Base-by-base conservation (phyloP, 2,888 invertebrate genomes). In the Entomobrya multifasciata region DNA sequence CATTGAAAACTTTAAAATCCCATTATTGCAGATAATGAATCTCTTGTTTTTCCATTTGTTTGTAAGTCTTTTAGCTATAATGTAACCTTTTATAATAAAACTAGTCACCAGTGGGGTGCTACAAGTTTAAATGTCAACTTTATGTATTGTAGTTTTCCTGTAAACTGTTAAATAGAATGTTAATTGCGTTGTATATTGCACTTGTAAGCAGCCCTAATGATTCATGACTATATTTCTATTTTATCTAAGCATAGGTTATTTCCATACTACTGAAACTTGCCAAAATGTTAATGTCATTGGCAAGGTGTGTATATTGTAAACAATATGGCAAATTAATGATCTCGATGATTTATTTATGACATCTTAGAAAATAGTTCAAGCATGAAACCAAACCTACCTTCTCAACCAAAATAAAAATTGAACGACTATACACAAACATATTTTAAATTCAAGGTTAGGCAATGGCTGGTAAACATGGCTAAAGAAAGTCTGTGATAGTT, bases 51-150 rank as follows among this genome's bases (percentile, higher is more conserved):
- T n/a, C n/a, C n/a, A n/a, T n/a, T n/a, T n/a, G n/a, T 10, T 3
- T 55, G 20, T 44, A 67, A 20, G 13, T 70, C 15, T 20, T 44
- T 72, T 27, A n/a, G n/a, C 52, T n/a, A 47, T 72, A 52, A 72
- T 49, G 49, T 27, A 72, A 72, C 52, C 52, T n/a, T 6, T 13
- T 15, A 1, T 27, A 13, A 4, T 10, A 52, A 72, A 70, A 70
- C 70, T 30, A 47, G 70, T 70, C 22, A 72, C 52, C 72, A 72
- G 72, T 72, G 72, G 72, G 72, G 72, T 72, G 72, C 72, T 52
- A 72, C 72, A 52, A 72, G 72, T 52, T n/a, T n/a, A 13, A 72
- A 0, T 49, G 72, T 72, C 67, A 67, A 67, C 41, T 72, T 52
- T 44, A 67, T 44, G 17, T 10, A 44, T 49, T 49, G 49, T 27